phyloP scores from a whole-genome alignment of 2,113 vertebrate genomes.

The Callorhinus ursinus region DNA sequence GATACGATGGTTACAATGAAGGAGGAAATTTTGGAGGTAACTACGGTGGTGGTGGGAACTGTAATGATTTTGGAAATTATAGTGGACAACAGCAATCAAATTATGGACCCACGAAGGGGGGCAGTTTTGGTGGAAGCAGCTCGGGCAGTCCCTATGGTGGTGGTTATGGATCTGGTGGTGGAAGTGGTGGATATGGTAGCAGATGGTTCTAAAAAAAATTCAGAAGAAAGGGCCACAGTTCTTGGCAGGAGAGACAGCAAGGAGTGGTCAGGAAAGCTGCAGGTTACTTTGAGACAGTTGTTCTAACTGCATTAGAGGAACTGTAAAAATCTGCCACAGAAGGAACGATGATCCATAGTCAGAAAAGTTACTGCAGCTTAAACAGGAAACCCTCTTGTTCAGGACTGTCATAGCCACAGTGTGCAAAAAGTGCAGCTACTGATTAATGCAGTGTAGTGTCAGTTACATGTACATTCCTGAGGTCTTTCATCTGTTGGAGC shows the following conservation, averaged over 20 bases:
- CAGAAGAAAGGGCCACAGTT: slow-evolving; percentile 92
- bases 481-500: slow-evolving; percentile 91
- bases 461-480: slow-evolving; percentile 94
- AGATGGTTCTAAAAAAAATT: no score
- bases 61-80: no score
- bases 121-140: no score
- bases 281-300: slow-evolving; percentile 99
- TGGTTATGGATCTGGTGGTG: no score
- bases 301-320: slow-evolving; percentile 97
- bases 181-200: no score
- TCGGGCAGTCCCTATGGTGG: no score
- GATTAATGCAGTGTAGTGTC: slow-evolving; percentile 92
- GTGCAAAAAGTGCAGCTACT: slow-evolving; percentile 92
- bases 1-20: no score
- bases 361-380: slow-evolving; percentile 97
- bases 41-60: no score
- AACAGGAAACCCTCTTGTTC: slow-evolving; percentile 93
- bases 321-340: slow-evolving; percentile 93
- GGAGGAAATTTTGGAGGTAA: no score
- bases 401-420: slow-evolving; percentile 96
- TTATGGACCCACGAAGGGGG: no score
- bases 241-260: slow-evolving; percentile 99
- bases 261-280: slow-evolving; percentile 99
- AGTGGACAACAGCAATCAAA: no score
- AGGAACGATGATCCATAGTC: slow-evolving; percentile 94